Percentiles rank a stretch among this genome's conserved stretches.
Evolutionary conservation across 2,888 invertebrate genomes (phyloP).

Genomic region (Cheiracanthium punctorium): DNA sequence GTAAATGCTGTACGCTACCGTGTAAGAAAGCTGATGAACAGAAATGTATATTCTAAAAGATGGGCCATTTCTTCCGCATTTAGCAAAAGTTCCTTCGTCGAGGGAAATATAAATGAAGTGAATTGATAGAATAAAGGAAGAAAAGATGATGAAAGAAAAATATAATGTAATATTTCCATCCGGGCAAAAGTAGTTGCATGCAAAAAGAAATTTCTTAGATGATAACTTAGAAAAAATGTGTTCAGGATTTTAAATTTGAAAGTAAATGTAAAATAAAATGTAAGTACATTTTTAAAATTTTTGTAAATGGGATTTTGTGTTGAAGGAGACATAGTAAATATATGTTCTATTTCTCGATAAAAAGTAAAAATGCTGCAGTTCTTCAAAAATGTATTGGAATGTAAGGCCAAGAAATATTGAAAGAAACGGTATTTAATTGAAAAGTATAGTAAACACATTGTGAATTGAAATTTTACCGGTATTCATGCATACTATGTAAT

Average conservation of each 20-base stretch:
- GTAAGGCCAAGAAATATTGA: too few relatives aligned
- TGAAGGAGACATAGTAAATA: background rate
- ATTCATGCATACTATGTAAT: too few relatives aligned
- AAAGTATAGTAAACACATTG: too few relatives aligned
- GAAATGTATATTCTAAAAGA: slow-evolving; percentile 19
- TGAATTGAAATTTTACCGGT: too few relatives aligned
- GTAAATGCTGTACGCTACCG: background rate
- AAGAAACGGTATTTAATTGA: too few relatives aligned
- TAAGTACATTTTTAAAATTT: slow-evolving; percentile 44
- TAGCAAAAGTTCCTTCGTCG: slow-evolving; percentile 25
- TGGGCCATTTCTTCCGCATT: slow-evolving; percentile 8
- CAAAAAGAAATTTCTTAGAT: slow-evolving; percentile 23
- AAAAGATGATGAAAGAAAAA: slow-evolving; percentile 22
- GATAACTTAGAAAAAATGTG: slow-evolving; percentile 37
- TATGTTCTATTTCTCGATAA: too few relatives aligned
- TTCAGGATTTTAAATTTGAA: slow-evolving; percentile 54
- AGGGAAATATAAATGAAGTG: slow-evolving; percentile 51
- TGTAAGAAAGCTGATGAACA: slow-evolving; percentile 30
- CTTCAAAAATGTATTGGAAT: too few relatives aligned
- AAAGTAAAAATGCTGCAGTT: too few relatives aligned
- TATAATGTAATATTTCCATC: slow-evolving; percentile 39
- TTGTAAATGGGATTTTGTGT: slow-evolving; percentile 37
- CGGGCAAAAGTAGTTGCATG: slow-evolving; percentile 13
- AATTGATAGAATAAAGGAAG: slow-evolving; percentile 36
- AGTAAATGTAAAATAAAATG: slow-evolving; percentile 32